phyloP scores from a whole-genome alignment of 2,797 vertebrate genomes.

The Serranus cabrilla region DNA sequence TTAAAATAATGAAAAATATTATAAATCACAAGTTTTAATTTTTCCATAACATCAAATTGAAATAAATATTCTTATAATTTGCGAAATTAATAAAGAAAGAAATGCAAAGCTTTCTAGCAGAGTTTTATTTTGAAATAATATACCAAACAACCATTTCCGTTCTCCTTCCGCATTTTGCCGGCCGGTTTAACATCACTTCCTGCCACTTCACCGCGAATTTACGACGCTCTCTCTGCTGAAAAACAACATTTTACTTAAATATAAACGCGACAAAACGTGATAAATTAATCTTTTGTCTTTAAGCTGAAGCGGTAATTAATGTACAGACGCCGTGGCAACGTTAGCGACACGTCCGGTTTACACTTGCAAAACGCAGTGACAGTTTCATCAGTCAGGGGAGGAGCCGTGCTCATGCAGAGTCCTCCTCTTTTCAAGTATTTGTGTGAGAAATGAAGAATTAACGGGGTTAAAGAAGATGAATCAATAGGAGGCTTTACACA shows the following conservation, averaged over 20 bases:
- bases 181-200: slow-evolving; percentile 32
- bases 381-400: slow-evolving; percentile 71
- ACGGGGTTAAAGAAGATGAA: slow-evolving; percentile 38
- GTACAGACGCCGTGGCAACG: accelerated
- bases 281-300: accelerated
- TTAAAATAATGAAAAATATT: too few relatives aligned
- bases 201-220: slow-evolving; percentile 45
- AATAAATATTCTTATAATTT: too few relatives aligned
- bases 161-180: slow-evolving; percentile 22
- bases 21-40: too few relatives aligned
- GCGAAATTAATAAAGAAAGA: too few relatives aligned
- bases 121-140: slow-evolving; percentile 44
- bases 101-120: too few relatives aligned
- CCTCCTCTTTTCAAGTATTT: slow-evolving; percentile 15
- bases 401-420: slow-evolving; percentile 40
- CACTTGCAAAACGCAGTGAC: slow-evolving; percentile 1
- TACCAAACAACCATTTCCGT: background rate
- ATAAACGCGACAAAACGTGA: accelerated
- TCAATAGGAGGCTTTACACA: slow-evolving; percentile 28
- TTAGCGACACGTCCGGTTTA: background rate
- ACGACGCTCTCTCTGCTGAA: background rate
- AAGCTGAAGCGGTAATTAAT: background rate
- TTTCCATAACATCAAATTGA: too few relatives aligned
- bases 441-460: slow-evolving; percentile 36
- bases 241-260: background rate